These are phyloP conservation scores for Chalcosyrphus nemorum DNA, from an alignment of 2,888 invertebrate genomes.

Conservation along the genomic window DNA sequence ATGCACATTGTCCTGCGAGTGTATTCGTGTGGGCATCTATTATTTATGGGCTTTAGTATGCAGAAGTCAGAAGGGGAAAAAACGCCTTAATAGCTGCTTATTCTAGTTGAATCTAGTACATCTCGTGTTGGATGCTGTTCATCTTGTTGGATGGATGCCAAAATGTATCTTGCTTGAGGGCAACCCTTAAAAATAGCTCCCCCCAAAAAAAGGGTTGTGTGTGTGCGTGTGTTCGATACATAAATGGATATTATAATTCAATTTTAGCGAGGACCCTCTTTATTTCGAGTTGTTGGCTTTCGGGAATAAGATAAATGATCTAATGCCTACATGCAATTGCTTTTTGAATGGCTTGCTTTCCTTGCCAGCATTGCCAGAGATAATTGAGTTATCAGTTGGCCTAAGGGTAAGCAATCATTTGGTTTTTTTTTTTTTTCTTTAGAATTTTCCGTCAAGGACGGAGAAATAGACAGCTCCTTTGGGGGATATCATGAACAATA, in stretches of 20 bases:
- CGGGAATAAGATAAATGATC: constrained; percentile 18
- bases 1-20: constrained; percentile 23
- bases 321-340: constrained; percentile 34
- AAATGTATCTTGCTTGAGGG: background rate
- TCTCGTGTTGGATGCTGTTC: background rate
- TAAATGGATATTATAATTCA: constrained; percentile 50
- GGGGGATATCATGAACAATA: background rate
- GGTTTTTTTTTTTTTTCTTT: background rate
- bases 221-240: constrained; percentile 5
- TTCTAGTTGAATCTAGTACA: background rate
- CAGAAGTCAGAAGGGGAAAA: background rate
- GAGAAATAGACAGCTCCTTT: background rate
- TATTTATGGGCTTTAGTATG: constrained; percentile 34
- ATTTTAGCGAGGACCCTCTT: constrained; percentile 14
- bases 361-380: background rate
- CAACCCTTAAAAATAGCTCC: background rate
- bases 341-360: background rate
- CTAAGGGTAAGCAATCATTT: background rate
- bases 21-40: constrained; percentile 15
- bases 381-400: constrained; percentile 16
- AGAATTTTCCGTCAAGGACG: no score
- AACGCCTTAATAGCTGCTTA: constrained; percentile 9
- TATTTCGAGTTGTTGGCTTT: constrained; percentile 9
- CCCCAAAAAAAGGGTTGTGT: background rate
- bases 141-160: constrained; percentile 22